Base-by-base conservation (phyloP, 2,888 invertebrate species). In the Acleris holmiana region DNA sequence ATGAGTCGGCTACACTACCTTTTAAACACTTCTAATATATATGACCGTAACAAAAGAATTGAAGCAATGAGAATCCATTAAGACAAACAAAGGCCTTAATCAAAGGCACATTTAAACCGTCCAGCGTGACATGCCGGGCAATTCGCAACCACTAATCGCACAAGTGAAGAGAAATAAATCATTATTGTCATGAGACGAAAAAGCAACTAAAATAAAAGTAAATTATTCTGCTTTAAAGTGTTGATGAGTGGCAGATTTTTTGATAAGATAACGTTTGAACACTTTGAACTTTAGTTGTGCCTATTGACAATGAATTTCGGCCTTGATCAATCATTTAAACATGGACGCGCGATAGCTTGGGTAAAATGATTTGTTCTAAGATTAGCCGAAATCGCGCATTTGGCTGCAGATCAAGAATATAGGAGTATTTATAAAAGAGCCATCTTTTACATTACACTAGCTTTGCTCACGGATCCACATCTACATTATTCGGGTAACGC, bases 361-460 rank as follows among this genome's bases (percentile, higher is more conserved):
- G 46, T 13, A 13, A 13, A 35, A 35, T 35, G 35, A 41, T 18
- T 25, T 47, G 40, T 41, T 58, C 64, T 58, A 64, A 64, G 19
- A 48, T 64, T 64, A 64, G 64, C 41, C 53, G 48, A 53, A 10
- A 50, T 41, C 29, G 18, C 49, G 54, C 58, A 69, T 60, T 74
- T 78, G 78, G 78, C 76, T 68, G 58, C 58, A 66, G 40, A 67
- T 71, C 79, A 78, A 76, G 72, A 72, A 69, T 60, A 73, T 71
- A 66, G 62, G 25, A 69, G 71, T 68, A 53, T 53, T n/a, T 47
- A 48, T 48, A 58, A 46, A 46, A 51, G 17, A n/a, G 21, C 23
- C 7, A 21, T 2, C 8, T 21, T 41, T 19, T 13, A 35, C 8
- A 35, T 13, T 35, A 13, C 13, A 35, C 13, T 35, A 35, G 13